Conservation (phyloP, 2,888 invertebrate genomes). For the Drosophila kambysellisi region DNA sequence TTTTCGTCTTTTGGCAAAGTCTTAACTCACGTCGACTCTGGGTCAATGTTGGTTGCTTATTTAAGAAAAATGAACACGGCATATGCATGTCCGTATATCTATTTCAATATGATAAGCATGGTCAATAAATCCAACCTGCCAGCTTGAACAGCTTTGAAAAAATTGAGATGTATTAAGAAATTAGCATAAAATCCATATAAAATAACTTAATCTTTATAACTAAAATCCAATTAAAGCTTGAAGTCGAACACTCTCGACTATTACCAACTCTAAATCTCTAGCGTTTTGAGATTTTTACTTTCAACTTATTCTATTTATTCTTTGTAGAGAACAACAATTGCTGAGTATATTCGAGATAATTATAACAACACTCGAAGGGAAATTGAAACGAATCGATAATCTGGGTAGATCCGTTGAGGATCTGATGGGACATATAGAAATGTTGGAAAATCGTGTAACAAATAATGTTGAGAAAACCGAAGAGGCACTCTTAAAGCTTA, state of each 20-base stretch:
- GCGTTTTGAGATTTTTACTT: not conserved
- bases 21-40: not conserved
- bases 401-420: conserved; percentile 95
- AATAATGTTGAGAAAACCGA: conserved; percentile 95
- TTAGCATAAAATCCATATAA: not conserved
- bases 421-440: conserved; percentile 93
- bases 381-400: conserved; percentile 94
- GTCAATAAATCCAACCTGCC: not conserved
- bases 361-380: conserved; percentile 94
- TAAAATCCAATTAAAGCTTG: not conserved
- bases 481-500: conserved; percentile 91
- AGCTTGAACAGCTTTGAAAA: not conserved
- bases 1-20: not conserved
- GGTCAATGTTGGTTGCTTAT: not conserved
- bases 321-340: conserved; percentile 92
- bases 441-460: conserved; percentile 91
- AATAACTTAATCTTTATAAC: not conserved
- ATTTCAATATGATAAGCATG: not conserved
- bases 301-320: not conserved
- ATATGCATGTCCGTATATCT: not conserved
- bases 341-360: conserved; percentile 96
- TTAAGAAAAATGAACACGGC: not conserved
- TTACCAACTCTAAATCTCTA: not conserved
- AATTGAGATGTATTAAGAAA: not conserved
- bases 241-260: not conserved